Conservation (phyloP, 2,888 invertebrate genomes). For the Polydrusus cervinus region DNA sequence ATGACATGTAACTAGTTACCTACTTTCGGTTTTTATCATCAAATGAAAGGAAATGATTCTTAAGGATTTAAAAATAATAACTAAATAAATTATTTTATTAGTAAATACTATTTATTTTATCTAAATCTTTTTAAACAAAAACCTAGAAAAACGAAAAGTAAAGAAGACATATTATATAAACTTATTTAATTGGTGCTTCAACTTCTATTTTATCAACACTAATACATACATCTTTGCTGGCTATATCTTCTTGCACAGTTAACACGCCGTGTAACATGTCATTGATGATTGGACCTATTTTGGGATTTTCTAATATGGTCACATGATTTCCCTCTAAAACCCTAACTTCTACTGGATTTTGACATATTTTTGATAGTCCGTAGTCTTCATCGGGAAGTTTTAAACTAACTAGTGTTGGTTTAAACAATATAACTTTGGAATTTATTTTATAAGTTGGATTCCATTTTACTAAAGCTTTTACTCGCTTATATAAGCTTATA, state of each 20-base stretch:
- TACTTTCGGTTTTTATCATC: too few relatives aligned
- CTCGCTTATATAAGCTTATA: slow-evolving; percentile 53
- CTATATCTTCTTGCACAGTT: too few relatives aligned
- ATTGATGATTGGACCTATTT: neutral
- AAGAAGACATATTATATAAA: too few relatives aligned
- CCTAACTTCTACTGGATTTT: slow-evolving; percentile 75
- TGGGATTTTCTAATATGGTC: slow-evolving; percentile 78
- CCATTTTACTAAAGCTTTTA: slow-evolving; percentile 55
- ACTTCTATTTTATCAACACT: neutral
- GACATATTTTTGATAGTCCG: slow-evolving; percentile 71
- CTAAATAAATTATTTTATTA: too few relatives aligned
- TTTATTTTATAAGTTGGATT: slow-evolving; percentile 57
- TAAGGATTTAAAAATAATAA: too few relatives aligned
- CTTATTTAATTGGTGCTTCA: neutral
- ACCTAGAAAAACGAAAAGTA: too few relatives aligned
- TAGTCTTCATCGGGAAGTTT: slow-evolving; percentile 75
- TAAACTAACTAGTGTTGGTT: slow-evolving; percentile 54
- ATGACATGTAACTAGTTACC: too few relatives aligned
- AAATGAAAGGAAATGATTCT: too few relatives aligned
- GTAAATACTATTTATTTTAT: too few relatives aligned
- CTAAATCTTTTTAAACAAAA: too few relatives aligned
- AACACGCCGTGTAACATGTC: neutral
- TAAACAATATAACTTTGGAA: slow-evolving; percentile 57
- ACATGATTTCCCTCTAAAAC: slow-evolving; percentile 82
- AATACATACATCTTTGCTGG: neutral